Evolutionary conservation across 2,888 invertebrate genomes (phyloP).

Genomic region (Acrobasis consociella): DNA sequence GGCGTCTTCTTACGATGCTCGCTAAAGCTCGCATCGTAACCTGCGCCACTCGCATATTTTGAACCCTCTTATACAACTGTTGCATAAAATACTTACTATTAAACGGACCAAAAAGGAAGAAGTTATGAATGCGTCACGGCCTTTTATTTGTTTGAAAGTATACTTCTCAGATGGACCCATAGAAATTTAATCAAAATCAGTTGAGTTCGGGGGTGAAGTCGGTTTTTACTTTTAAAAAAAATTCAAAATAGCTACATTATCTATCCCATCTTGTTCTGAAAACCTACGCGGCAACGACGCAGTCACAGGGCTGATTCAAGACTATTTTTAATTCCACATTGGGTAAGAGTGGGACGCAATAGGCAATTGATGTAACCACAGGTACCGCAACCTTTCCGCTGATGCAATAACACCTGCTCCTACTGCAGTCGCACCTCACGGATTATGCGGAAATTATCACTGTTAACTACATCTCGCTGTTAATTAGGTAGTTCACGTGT

Average conservation of each 20-base stretch:
- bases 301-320: conserved; percentile 12
- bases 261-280: neutral
- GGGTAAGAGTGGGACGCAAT: conserved; percentile 62
- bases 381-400: conserved; percentile 74
- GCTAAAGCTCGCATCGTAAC: too few species aligned
- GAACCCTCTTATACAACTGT: too few species aligned
- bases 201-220: too few species aligned
- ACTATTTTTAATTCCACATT: conserved; percentile 37
- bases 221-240: too few species aligned
- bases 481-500: conserved; percentile 1
- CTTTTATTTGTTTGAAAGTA: too few species aligned
- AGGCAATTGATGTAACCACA: conserved; percentile 70
- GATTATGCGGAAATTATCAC: conserved; percentile 69
- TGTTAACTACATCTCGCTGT: conserved; percentile 58
- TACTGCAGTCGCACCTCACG: conserved; percentile 59
- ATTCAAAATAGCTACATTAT: neutral
- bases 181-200: too few species aligned
- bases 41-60: too few species aligned
- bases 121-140: too few species aligned
- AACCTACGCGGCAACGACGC: conserved; percentile 1
- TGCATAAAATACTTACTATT: too few species aligned
- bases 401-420: conserved; percentile 65
- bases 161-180: too few species aligned
- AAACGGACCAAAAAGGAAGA: too few species aligned
- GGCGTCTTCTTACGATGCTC: too few species aligned